Conservation (phyloP, 2,797 vertebrate species). For the Geotrypetes seraphini region DNA sequence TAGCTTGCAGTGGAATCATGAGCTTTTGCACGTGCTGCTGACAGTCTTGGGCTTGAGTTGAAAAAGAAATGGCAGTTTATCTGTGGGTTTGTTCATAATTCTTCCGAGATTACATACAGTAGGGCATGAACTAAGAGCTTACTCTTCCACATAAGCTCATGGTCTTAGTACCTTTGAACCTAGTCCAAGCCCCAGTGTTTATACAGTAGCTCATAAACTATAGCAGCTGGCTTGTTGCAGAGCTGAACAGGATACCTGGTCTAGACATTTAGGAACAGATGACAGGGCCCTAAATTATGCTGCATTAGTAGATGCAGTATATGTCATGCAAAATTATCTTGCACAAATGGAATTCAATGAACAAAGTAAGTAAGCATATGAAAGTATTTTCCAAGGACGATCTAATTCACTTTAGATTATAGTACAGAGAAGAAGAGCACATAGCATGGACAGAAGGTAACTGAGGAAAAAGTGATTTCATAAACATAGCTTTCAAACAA, state of each 20-base stretch:
- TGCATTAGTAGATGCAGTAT: background rate
- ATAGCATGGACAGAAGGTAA: too few species aligned
- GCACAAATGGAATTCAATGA: background rate
- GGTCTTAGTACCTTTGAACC: conserved; percentile 12
- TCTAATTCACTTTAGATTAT: background rate
- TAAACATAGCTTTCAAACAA: too few species aligned
- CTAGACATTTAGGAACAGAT: conserved; percentile 18
- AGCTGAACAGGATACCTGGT: conserved; percentile 22
- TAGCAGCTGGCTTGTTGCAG: too few species aligned
- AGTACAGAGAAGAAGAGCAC: too few species aligned
- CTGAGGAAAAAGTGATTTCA: too few species aligned
- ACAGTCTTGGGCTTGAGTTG: too few species aligned
- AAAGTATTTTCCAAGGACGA: background rate
- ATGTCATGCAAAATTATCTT: background rate
- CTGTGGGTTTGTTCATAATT: too few species aligned
- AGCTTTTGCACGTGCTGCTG: too few species aligned
- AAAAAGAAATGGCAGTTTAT: too few species aligned
- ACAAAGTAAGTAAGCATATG: background rate
- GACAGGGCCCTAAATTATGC: conserved; percentile 16
- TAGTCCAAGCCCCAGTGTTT: conserved; percentile 3
- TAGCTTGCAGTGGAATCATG: too few species aligned
- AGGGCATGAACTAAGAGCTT: background rate
- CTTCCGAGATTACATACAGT: background rate
- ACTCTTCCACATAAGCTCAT: conserved; percentile 10
- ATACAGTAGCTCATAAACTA: conserved; percentile 1